Evolutionary conservation across 1,140 invertebrate species (phyloP), one percentile per base, ranked within the genome.

Genomic region (Microplitis mediator): DNA sequence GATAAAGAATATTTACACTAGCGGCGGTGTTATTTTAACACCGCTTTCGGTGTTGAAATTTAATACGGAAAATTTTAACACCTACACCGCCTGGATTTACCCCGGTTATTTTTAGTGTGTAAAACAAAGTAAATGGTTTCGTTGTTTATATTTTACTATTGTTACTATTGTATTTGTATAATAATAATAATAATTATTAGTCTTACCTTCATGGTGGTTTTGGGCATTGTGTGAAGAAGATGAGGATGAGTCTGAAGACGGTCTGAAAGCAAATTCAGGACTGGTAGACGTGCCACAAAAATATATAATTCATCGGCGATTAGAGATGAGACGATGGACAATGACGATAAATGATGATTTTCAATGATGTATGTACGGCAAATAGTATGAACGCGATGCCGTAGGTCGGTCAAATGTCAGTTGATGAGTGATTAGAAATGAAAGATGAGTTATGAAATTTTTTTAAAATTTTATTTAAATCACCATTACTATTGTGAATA

Each of bases 251-350:
- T 86, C 85, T 31, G 84, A 79, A 34, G 82, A 85, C 75, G 92
- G 92, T 88, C 93, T 94, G 91, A 93, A 94, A 93, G 85, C 93
- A 90, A 94, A 93, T 91, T 94, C 93, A 88, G 92, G 93, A 90
- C 87, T 88, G 85, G 83, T 86, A 77, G 4, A 45, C 39, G 39
- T 76, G 75, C 71, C 70, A 58, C 76, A 70, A 62, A 63, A 67
- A 64, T 51, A 71, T 11, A 68, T 52, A 70, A 23, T 39, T 69
- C 65, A 60, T 63, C 76, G 76, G 75, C 79, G 75, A 80, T 80
- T 81, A 83, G 81, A 79, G 83, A 81, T 78, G 78, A 80, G 76
- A 76, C 66, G 36, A 66, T 73, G 64, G 51, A 73, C 67, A 45
- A 65, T 69, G 71, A 72, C 45, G 34, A 67, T 58, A 5, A 32